Evolutionary conservation across 1,140 invertebrate genomes (phyloP), one percentile per base, ranked within the genome.

Genomic region (Heliconius nattereri): DNA sequence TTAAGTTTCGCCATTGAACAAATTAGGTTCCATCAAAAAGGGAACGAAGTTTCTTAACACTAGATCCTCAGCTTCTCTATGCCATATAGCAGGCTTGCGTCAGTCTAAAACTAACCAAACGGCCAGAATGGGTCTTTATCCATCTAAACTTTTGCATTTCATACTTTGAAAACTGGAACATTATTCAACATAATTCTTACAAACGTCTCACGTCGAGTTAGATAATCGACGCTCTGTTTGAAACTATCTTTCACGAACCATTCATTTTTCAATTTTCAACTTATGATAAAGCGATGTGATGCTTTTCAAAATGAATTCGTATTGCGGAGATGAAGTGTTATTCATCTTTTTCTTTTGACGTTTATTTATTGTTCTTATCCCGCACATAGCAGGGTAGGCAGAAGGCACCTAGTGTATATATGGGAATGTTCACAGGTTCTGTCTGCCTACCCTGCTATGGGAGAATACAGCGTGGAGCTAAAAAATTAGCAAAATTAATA

Each of bases 201-300:
- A 66, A 66, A 66, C 60, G 60, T 66, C 60, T 66, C 40, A 45
- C 40, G 60, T 66, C 60, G 60, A 66, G 26, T 66, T 29, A 66
- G 60, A 29, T 66, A 66, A 66, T 66, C 60, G 60, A 66, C 19
- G 60, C 23, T 13, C 60, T 29, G 26, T 66, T 26, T 26, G 60
- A 66, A 66, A 66, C 60, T 66, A 66, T 66, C 60, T 66, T 66
- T 66, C 60, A 16, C 60, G 60, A 29, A 26, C 60, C 23, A 29
- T 66, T 66, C 60, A 66, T 66, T 66, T 66, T 66, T 66, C 60
- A 66, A 66, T 66, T 66, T 29, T 29, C 60, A 66, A 66, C 60
- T 66, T 66, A 66, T 66, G 60, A 66, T 66, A 66, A 66, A 66
- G 60, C 60, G 60, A 29, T 66, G 60, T n/a, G 60, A 66, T 66